Base-by-base conservation (phyloP, 2,888 invertebrate genomes). In the Netelia melanura region DNA sequence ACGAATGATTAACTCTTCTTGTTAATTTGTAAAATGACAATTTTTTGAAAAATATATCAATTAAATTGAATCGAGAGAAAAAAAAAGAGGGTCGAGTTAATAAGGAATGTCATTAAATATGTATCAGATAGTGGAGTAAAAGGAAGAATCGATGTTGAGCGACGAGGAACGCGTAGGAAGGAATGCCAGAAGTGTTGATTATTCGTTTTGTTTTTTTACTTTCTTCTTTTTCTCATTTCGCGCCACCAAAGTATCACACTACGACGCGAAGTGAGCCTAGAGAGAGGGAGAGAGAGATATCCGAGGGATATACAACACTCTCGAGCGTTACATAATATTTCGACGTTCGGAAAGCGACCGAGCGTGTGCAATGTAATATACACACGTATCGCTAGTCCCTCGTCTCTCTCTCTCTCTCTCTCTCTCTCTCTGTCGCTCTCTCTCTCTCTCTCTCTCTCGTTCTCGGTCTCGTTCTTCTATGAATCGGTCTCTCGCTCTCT, bases 271-370 rank as follows among this genome's bases (percentile, higher is more conserved):
- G 74, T 67, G 75, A 77, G 77, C 23, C 61, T 17, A 62, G 43
- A 61, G 80, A 68, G 71, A 56, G 81, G 74, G 65, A 65, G 23
- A 52, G 67, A 68, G 70, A 74, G 56, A 44, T 0, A 30, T 3
- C 30, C 30, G 30, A 30, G 30, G 30, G 30, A 81, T 74, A 68
- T 71, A 80, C 61, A 67, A 62, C 10, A 54, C 54, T 61, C 58
- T 58, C 58, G 58, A 43, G 65, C n/a, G 85, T 85, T 85, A 85
- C 75, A 82, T 85, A 85, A 85, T 81, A 70, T 65, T 78, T 75
- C 75, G 81, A 54, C 64, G 81, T 70, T 81, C 74, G 81, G 44
- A 52, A 67, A 44, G 52, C 74, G 65, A 52, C 52, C 64, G 81
- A 78, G 78, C 74, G 81, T 64, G 64, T 64, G 81, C 64, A 64